Evolutionary conservation across 2,888 invertebrate species (phyloP), one percentile per base, ranked within the genome.

Genomic region (Dryococelus australis): DNA sequence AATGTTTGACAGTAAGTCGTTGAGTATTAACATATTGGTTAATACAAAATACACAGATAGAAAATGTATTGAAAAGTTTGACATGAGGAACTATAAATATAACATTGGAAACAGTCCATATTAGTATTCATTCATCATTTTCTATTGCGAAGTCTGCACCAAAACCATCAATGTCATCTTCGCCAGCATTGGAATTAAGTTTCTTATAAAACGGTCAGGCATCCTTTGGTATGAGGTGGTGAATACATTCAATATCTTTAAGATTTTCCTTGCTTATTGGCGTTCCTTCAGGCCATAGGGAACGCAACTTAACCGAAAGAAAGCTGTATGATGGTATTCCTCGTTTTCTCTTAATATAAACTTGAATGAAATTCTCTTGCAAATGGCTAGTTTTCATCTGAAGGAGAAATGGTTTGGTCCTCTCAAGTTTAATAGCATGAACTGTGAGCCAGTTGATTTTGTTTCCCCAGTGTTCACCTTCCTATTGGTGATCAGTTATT

Each of bases 361-460:
- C 51, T 43, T 86, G 53, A 86, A 87, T 87, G 13, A 43, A 84
- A 87, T 80, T 81, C 5, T 81, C 81, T 81, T 81, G 81, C 13
- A 6, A 81, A 81, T 81, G 20, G n/a, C 16, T 81, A 81, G 26
- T 81, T n/a, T 81, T 81, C 81, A 81, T 0, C 27, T 81, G 81
- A 27, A 81, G 35, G 5, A 81, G 20, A n/a, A 81, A n/a, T 81
- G 81, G 81, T 81, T 81, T 81, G 81, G 20, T 24, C 24, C 81
- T 81, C 81, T 81, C 81, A 24, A 81, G n/a, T 81, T 81, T 35
- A 81, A 81, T n/a, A 4, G 16, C 20, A 81, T 6, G 1, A n/a
- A 81, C 81, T 81, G 0, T 81, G 35, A n/a, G 81, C 81, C 81
- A 81, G 81, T 24, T 81, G 24, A 81, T 81, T 81, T 81, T 81